These are phyloP conservation scores for Nesogale talazaci DNA, from an alignment of 2,113 vertebrate species.

Conservation along the genomic window DNA sequence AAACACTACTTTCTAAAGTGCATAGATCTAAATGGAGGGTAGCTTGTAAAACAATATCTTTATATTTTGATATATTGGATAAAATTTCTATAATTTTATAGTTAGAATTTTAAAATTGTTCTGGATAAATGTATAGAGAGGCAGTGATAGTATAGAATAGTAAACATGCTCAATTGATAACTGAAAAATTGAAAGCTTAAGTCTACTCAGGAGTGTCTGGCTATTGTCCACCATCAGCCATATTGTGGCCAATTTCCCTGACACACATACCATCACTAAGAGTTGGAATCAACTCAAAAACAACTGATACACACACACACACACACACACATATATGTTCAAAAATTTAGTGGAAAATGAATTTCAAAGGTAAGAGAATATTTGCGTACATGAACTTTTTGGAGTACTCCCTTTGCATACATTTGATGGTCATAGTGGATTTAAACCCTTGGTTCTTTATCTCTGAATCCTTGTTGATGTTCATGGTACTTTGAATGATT, in stretches of 20 bases:
- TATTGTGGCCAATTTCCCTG: background rate
- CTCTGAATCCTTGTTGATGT: background rate
- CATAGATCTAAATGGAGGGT: too few relatives aligned
- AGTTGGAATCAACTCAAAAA: background rate
- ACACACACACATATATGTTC: too few relatives aligned
- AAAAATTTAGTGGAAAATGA: too few relatives aligned
- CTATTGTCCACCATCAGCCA: background rate
- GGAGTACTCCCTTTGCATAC: background rate
- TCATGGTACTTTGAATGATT: background rate
- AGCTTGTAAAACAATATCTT: too few relatives aligned
- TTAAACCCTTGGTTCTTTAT: background rate
- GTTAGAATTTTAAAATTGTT: too few relatives aligned
- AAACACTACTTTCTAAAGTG: too few relatives aligned
- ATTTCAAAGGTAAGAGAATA: too few relatives aligned
- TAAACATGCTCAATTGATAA: background rate
- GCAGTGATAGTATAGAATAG: background rate
- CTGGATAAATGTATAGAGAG: background rate
- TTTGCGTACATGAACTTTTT: too few relatives aligned
- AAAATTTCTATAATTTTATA: too few relatives aligned
- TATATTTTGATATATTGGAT: background rate
- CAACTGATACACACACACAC: background rate
- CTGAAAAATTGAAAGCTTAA: background rate
- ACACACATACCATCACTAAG: background rate
- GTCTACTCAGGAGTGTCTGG: background rate
- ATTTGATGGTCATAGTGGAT: background rate